These are phyloP conservation scores for Denticeps clupeoides DNA, from an alignment of 2,797 vertebrate species.

Conservation along the genomic window DNA sequence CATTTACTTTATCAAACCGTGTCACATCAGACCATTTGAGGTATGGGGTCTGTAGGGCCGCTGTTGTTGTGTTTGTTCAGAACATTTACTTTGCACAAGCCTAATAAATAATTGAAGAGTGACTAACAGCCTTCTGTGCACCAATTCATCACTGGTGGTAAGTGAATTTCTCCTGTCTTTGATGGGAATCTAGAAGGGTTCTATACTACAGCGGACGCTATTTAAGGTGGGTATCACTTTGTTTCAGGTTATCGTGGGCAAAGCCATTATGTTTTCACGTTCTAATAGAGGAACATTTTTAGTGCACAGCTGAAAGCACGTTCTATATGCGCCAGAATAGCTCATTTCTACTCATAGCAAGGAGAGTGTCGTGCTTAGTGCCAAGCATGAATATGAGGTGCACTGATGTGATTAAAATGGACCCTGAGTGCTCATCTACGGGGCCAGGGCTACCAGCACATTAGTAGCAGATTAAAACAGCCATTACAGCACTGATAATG, in stretches of 20 bases:
- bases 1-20: conserved; percentile 1
- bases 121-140: conserved; percentile 11
- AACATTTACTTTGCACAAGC: conserved; percentile 29
- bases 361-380: no score
- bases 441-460: neutral
- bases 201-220: no score
- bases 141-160: conserved; percentile 14
- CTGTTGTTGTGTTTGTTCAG: conserved; percentile 20
- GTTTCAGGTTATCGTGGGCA: no score
- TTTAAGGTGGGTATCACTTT: no score
- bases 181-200: conserved; percentile 3
- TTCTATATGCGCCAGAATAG: no score
- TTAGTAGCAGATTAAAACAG: conserved; percentile 22
- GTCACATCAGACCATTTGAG: conserved; percentile 8
- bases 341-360: no score
- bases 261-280: no score
- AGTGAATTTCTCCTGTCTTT: conserved; percentile 4
- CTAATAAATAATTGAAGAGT: conserved; percentile 27
- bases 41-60: conserved; percentile 8
- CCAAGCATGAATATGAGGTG: conserved; percentile 5
- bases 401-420: conserved; percentile 11
- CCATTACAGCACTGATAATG: conserved; percentile 21
- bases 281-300: no score
- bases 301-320: no score
- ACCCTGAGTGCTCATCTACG: conserved; percentile 10